Evolutionary conservation across 2,797 vertebrate species (phyloP).

Genomic region (Alosa sapidissima): DNA sequence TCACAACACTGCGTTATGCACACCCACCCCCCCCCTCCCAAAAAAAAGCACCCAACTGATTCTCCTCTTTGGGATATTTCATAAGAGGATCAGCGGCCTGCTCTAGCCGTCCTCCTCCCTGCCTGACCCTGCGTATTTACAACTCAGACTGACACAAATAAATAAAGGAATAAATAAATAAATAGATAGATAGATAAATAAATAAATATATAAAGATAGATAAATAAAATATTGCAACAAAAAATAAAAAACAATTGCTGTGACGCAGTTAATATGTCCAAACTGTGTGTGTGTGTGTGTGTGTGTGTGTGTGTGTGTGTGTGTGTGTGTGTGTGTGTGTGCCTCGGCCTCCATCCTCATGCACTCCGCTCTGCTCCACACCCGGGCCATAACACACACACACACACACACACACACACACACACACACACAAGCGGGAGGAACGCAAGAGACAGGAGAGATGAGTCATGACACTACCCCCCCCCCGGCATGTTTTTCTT

Average conservation of each 20-base stretch:
- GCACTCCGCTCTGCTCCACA: neutral
- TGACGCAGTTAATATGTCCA: neutral
- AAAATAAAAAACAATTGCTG: neutral
- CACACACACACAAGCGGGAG: no score
- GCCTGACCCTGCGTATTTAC: neutral
- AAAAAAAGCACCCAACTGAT: neutral
- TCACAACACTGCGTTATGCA: neutral
- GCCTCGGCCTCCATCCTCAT: neutral
- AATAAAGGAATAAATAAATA: neutral
- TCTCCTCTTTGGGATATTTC: neutral
- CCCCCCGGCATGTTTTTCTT: neutral
- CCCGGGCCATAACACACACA: no score
- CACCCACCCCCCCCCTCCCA: neutral
- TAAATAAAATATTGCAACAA: neutral
- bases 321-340: no score
- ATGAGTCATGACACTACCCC: neutral
- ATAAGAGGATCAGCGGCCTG: conserved; percentile 14
- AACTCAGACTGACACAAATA: neutral
- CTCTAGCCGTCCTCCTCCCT: neutral
- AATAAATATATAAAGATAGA: neutral
- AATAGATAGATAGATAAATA: neutral
- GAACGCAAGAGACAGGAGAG: neutral
- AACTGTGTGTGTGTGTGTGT: neutral
- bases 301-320: no score
- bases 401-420: no score